A percentile compares a stretch with the other conserved stretches of the same genome.
These are phyloP conservation scores for Acronicta alni DNA, from an alignment of 2,888 invertebrate species.

Conservation along the genomic window DNA sequence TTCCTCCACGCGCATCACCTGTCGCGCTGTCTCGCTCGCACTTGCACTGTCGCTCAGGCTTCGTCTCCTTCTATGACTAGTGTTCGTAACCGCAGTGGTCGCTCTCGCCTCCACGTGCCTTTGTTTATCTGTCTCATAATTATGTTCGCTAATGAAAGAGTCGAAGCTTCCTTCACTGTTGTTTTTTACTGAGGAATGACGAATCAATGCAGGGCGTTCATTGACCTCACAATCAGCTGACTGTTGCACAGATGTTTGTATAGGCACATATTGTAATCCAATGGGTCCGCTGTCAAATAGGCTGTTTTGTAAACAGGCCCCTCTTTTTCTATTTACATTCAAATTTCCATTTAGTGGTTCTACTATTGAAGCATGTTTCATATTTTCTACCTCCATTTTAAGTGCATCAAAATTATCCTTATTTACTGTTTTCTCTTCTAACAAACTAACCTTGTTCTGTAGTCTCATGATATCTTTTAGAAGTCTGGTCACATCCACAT, in stretches of 20 bases:
- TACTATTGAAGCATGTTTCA: constrained; percentile 4
- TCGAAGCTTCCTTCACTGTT: not conserved
- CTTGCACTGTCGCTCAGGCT: not conserved
- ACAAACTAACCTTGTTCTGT: constrained; percentile 1
- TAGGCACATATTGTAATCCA: constrained; percentile 7
- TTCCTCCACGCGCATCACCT: not conserved
- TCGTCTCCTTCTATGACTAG: too few relatives aligned
- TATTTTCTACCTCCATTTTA: constrained; percentile 1
- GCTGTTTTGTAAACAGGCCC: constrained; percentile 11
- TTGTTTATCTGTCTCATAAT: constrained; percentile 1
- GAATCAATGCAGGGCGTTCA: not conserved
- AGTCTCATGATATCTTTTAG: constrained; percentile 5
- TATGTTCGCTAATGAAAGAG: not conserved
- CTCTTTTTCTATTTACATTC: constrained; percentile 2
- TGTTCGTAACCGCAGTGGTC: not conserved
- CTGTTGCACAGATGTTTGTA: not conserved
- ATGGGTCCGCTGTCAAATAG: constrained; percentile 9
- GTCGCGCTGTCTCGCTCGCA: constrained; percentile 3
- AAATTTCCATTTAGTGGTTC: not conserved
- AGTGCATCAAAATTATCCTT: constrained; percentile 2
- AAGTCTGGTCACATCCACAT: constrained; percentile 7
- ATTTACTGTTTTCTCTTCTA: constrained; percentile 3
- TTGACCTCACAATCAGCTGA: constrained; percentile 4
- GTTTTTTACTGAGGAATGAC: not conserved
- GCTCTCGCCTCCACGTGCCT: constrained; percentile 5